phyloP scores from a whole-genome alignment of 1,140 invertebrate genomes.

The Ips nitidus region DNA sequence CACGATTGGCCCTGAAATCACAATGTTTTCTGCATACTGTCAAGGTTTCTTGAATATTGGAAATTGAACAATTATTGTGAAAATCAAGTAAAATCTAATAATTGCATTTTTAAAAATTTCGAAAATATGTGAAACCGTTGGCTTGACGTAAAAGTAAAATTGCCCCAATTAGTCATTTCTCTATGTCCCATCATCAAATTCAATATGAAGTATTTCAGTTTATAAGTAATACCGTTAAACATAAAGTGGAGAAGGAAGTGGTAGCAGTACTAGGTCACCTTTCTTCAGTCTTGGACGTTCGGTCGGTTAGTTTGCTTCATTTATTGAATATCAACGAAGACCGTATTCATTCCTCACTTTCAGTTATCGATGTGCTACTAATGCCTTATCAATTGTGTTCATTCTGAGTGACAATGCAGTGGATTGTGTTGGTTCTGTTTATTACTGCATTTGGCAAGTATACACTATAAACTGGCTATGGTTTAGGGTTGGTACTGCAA shows the following conservation, averaged over 20 bases:
- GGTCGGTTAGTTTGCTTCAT: conserved; percentile 1
- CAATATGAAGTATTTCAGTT: not conserved
- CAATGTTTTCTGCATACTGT: no score
- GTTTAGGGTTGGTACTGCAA: no score
- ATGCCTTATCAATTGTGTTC: not conserved
- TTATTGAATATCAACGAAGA: no score
- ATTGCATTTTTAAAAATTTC: no score
- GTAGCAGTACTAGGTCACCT: not conserved
- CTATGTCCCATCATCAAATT: not conserved
- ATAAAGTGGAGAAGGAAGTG: not conserved
- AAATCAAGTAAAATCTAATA: no score
- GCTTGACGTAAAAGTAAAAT: not conserved
- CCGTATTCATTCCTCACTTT: no score
- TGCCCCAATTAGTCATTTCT: not conserved
- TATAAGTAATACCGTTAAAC: conserved; percentile 3
- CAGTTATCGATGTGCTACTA: conserved; percentile 1
- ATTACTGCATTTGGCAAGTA: not conserved
- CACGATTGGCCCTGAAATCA: no score
- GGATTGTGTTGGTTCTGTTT: not conserved
- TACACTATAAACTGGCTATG: no score
- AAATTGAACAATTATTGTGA: no score
- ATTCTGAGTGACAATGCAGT: not conserved
- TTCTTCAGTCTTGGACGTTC: not conserved
- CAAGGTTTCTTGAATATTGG: no score
- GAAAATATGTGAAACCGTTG: no score